Percentiles rank a stretch among this genome's conserved stretches.
Conservation (phyloP, 2,888 invertebrate genomes). For the Cheilosia impressa region DNA sequence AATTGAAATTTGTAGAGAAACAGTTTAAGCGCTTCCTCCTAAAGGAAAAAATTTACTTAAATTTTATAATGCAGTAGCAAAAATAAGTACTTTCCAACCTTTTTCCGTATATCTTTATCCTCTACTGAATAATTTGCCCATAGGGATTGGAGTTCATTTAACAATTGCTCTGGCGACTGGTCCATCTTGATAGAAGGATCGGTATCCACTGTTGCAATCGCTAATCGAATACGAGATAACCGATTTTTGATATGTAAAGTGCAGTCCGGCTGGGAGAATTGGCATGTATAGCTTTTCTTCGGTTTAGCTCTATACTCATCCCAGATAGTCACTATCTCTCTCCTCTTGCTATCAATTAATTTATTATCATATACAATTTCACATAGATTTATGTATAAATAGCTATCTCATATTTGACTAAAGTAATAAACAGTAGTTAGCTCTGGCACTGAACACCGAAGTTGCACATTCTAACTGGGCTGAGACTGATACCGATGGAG, state of each 20-base stretch:
- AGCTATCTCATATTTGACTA: constrained; percentile 13
- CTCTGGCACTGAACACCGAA: constrained; percentile 3
- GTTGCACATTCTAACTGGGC: constrained; percentile 26
- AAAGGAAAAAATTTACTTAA: constrained; percentile 24
- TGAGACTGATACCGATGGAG: background rate
- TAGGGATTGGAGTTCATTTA: constrained; percentile 33
- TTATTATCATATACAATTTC: constrained; percentile 2
- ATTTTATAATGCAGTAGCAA: background rate
- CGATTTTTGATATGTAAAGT: constrained; percentile 40
- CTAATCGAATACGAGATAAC: constrained; percentile 57
- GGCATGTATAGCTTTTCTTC: constrained; percentile 32
- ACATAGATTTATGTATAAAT: background rate
- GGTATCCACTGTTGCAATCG: constrained; percentile 38
- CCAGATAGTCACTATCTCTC: constrained; percentile 29
- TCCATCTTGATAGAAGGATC: constrained; percentile 44
- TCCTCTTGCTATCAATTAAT: constrained; percentile 33
- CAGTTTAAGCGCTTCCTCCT: constrained; percentile 81
- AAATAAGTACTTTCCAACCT: constrained; percentile 35
- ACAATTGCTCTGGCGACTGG: constrained; percentile 25
- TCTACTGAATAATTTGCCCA: constrained; percentile 42
- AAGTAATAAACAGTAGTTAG: background rate
- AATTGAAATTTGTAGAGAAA: constrained; percentile 81
- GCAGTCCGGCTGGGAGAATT: constrained; percentile 7
- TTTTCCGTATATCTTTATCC: constrained; percentile 21
- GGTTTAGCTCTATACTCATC: constrained; percentile 21